phyloP scores from a whole-genome alignment of 30 jellyfish, hydroid and myxozoan genomes.

The Chironex yamaguchii region DNA sequence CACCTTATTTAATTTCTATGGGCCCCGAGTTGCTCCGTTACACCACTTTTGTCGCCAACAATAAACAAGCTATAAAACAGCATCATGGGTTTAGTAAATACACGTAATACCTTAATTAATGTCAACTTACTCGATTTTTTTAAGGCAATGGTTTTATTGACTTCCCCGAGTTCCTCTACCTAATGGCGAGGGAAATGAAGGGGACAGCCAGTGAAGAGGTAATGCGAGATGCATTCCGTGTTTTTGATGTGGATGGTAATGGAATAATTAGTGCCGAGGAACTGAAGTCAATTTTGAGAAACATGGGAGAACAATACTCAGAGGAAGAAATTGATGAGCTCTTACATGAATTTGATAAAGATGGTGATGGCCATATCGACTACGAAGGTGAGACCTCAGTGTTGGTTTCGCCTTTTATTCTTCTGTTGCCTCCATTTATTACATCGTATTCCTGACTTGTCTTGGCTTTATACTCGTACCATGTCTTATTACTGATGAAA shows the following conservation, averaged over 20 bases:
- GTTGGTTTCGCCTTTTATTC: too few species aligned
- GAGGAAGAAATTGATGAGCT: constrained; percentile 70
- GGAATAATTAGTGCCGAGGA: constrained; percentile 70
- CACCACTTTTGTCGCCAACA: too few species aligned
- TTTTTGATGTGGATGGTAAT: constrained; percentile 70
- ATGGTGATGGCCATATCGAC: constrained; percentile 79
- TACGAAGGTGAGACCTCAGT: constrained; percentile 74
- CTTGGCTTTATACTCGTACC: too few species aligned
- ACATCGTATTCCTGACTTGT: too few species aligned
- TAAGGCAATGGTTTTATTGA: constrained; percentile 74
- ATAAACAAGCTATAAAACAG: too few species aligned
- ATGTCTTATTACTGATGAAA: too few species aligned
- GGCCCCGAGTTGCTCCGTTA: too few species aligned
- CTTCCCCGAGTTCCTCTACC: constrained; percentile 73
- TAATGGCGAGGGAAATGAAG: constrained; percentile 81
- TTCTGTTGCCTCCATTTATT: too few species aligned
- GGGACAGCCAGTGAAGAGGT: constrained; percentile 65
- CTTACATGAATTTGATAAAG: constrained; percentile 75
- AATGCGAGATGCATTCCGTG: constrained; percentile 81
- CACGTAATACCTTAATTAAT: too few species aligned
- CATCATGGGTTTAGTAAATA: too few species aligned
- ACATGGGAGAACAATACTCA: constrained; percentile 55
- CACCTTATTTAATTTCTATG: too few species aligned
- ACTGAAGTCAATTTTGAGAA: constrained; percentile 60
- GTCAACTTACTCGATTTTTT: too few species aligned